Conservation (phyloP, 2,888 invertebrate species). For the Pachliopta kotzebuea region DNA sequence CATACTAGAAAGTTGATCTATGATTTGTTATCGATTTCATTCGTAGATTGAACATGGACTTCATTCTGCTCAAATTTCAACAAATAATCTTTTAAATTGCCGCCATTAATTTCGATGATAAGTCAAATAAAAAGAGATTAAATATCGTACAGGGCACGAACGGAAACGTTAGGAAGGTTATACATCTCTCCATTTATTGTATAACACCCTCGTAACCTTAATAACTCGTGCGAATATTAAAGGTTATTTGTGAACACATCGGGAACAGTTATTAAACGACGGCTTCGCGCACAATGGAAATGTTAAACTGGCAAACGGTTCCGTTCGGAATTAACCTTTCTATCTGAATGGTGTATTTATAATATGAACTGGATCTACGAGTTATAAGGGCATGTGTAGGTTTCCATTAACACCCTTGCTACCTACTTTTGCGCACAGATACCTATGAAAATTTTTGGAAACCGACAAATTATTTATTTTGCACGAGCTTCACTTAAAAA, state of each 20-base stretch:
- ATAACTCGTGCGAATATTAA: slow-evolving; percentile 12
- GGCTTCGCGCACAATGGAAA: slow-evolving; percentile 14
- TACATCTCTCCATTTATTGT: not conserved
- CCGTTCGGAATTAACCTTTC: slow-evolving; percentile 12
- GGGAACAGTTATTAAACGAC: slow-evolving; percentile 18
- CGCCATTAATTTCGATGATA: not conserved
- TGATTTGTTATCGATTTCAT: too few species aligned
- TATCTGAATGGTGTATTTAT: slow-evolving; percentile 7
- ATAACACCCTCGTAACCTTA: slow-evolving; percentile 11
- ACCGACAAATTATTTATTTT: too few species aligned
- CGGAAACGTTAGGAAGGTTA: slow-evolving; percentile 9
- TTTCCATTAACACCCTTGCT: too few species aligned
- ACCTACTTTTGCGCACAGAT: too few species aligned
- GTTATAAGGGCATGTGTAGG: not conserved
- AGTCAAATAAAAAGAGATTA: not conserved
- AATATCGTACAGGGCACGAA: slow-evolving; percentile 7
- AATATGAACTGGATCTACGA: not conserved
- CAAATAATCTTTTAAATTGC: not conserved
- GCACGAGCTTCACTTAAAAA: too few species aligned
- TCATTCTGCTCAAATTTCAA: not conserved
- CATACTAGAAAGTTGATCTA: too few species aligned
- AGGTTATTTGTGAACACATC: slow-evolving; percentile 20
- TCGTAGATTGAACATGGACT: too few species aligned
- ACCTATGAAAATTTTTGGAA: too few species aligned
- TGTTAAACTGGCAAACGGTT: slow-evolving; percentile 10